Evolutionary conservation across 1,140 invertebrate genomes (phyloP).

Genomic region (Drosophila erecta): DNA sequence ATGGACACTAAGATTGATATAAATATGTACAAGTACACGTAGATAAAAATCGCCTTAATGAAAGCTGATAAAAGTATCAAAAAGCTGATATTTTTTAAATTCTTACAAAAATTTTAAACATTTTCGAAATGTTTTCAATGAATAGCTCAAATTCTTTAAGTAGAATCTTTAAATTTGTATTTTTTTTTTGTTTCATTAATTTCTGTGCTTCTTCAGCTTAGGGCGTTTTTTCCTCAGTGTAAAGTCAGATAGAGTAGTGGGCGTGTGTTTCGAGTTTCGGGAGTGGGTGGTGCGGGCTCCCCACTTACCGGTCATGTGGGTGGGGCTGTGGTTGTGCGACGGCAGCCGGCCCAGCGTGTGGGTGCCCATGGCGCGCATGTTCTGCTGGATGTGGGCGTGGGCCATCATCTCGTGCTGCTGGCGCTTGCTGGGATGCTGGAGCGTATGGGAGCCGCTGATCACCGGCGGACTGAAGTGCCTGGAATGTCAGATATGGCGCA

Average conservation of each 20-base stretch:
- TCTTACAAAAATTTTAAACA: too few relatives aligned
- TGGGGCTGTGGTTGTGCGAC: conserved; percentile 85
- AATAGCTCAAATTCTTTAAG: too few relatives aligned
- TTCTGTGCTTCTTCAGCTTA: too few relatives aligned
- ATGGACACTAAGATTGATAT: conserved; percentile 25
- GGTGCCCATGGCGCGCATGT: conserved; percentile 85
- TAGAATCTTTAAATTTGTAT: too few relatives aligned
- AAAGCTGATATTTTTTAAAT: too few relatives aligned
- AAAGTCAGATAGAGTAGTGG: conserved; percentile 7
- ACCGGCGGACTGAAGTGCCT: conserved; percentile 84
- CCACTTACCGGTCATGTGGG: conserved; percentile 83
- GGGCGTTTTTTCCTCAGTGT: conserved; percentile 11
- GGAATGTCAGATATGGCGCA: conserved; percentile 41
- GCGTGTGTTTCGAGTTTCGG: conserved; percentile 5
- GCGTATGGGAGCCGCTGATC: conserved; percentile 83
- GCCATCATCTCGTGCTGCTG: conserved; percentile 84
- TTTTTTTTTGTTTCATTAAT: too few relatives aligned
- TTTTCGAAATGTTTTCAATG: too few relatives aligned
- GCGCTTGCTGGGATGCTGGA: conserved; percentile 83
- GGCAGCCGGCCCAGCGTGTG: conserved; percentile 86
- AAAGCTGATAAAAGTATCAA: too few relatives aligned
- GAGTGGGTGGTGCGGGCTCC: conserved; percentile 1
- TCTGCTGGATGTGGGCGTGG: conserved; percentile 84
- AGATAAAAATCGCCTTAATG: conserved; percentile 3
- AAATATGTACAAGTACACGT: conserved; percentile 16